Base-by-base conservation (phyloP, 2,888 invertebrate species). In the Scaptomyza flava region DNA sequence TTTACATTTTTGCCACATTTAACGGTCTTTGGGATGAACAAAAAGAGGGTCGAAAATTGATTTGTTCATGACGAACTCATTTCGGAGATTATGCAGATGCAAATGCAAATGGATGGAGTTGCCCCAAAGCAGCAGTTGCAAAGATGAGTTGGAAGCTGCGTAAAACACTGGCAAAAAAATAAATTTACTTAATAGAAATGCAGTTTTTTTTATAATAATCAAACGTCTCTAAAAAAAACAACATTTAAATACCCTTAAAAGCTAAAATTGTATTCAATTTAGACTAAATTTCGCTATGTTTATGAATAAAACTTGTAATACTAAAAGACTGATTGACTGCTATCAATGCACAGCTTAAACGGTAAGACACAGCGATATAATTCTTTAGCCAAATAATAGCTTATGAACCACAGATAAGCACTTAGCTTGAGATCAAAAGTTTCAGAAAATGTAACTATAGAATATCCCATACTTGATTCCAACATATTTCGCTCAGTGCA, bases 51-150 rank as follows among this genome's bases (percentile, higher is more conserved):
- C 60, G 74, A 81, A 84, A 84, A 87, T 84, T 84, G 83, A 84
- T 84, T 84, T 82, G 88, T 85, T 80, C 84, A 80, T 83, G 87
- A 87, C 83, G 87, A 81, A 86, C 83, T 81, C 79, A 78, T 87
- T 82, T 68, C 42, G 58, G 38, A 46, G 78, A 64, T 72, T 68
- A 76, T 59, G 57, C 63, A 11, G 53, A 63, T 64, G 50, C 51
- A 42, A 14, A 52, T 60, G 68, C 60, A 50, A 53, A 73, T 65
- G 36, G 20, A 53, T 48, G 70, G 47, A 3, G 41, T 6, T 34
- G 54, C 11, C 36, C 23, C 33, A 20, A 20, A 31, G 20, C 46
- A 27, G 45, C 34, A 12, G 11, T 34, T 12, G 12, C 2, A 27
- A 38, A 6, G 23, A 20, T 30, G 30, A 17, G 14, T 14, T 42